phyloP scores from a whole-genome alignment of 2,113 vertebrate species.

The Argyrosomus japonicus region DNA sequence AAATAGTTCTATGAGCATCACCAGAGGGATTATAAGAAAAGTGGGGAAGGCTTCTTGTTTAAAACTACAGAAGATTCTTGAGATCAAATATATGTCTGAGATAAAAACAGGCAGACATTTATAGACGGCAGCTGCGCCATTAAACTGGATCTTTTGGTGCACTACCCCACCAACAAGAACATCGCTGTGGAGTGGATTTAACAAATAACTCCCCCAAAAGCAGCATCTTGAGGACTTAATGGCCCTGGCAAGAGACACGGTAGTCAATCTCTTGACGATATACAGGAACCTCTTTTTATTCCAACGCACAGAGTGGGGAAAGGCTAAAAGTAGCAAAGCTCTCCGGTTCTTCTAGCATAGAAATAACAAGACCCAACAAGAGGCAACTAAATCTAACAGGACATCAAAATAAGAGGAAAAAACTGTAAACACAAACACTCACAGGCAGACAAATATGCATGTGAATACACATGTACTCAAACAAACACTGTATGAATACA shows the following conservation, averaged over 20 bases:
- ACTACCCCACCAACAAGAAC: conserved; percentile 41
- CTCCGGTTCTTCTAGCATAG: conserved; percentile 1
- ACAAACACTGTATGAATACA: conserved; percentile 47
- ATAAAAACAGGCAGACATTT: conserved; percentile 67
- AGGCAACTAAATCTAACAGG: conserved; percentile 36
- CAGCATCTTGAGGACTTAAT: conserved; percentile 63
- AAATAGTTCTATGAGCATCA: conserved; percentile 37
- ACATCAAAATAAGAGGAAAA: conserved; percentile 11
- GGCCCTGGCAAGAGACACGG: conserved; percentile 48
- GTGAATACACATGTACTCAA: conserved; percentile 29
- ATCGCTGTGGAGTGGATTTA: conserved; percentile 59
- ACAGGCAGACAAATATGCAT: conserved; percentile 25
- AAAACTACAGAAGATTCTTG: conserved; percentile 44
- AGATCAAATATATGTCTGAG: conserved; percentile 62
- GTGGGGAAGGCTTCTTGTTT: conserved; percentile 36
- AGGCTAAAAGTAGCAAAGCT: conserved; percentile 5
- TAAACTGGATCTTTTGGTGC: conserved; percentile 53
- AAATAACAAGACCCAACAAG: conserved; percentile 10
- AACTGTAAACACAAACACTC: conserved; percentile 13
- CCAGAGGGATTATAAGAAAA: conserved; percentile 23
- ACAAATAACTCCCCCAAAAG: conserved; percentile 64
- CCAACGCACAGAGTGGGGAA: conserved; percentile 6
- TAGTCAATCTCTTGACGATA: conserved; percentile 58
- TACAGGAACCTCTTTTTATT: conserved; percentile 43
- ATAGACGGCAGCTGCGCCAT: conserved; percentile 64